A percentile compares a stretch with the other conserved stretches of the same genome.
phyloP scores from a whole-genome alignment of 2,797 vertebrate genomes.

The Tenualosa ilisha region DNA sequence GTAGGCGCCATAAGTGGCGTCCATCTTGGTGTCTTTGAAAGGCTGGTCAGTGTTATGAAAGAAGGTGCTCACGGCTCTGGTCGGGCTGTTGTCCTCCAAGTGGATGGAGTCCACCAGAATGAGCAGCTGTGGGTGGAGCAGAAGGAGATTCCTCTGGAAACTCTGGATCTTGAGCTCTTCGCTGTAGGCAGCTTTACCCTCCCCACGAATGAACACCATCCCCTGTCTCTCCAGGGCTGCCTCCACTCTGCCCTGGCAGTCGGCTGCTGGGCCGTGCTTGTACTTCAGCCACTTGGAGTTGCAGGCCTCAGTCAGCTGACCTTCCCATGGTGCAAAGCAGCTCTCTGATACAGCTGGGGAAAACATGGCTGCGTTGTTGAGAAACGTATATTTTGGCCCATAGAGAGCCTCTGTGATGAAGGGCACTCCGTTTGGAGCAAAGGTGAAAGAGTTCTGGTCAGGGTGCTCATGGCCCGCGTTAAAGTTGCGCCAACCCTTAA shows the following conservation, averaged over 20 bases:
- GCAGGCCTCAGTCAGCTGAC: slow-evolving; percentile 94
- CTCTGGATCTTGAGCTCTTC: slow-evolving; percentile 83
- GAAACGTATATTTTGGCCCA: slow-evolving; percentile 92
- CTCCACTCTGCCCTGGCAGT: slow-evolving; percentile 84
- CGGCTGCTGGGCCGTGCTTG: slow-evolving; percentile 86
- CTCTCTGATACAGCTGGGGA: slow-evolving; percentile 78
- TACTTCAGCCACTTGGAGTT: slow-evolving; percentile 97
- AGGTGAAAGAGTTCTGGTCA: slow-evolving; percentile 96
- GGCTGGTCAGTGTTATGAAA: slow-evolving; percentile 94
- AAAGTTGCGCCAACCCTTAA: slow-evolving; percentile 95
- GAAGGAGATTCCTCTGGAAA: slow-evolving; percentile 89
- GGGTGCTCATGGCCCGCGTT: slow-evolving; percentile 97
- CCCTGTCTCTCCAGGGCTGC: slow-evolving; percentile 81
- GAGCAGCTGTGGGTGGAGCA: slow-evolving; percentile 93
- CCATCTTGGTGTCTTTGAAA: slow-evolving; percentile 80
- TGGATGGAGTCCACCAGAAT: slow-evolving; percentile 91
- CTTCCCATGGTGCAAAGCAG: slow-evolving; percentile 94
- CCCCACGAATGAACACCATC: slow-evolving; percentile 91
- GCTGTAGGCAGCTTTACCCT: slow-evolving; percentile 85
- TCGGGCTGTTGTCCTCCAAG: slow-evolving; percentile 80
- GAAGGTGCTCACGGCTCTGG: slow-evolving; percentile 84
- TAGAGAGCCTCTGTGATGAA: slow-evolving; percentile 97
- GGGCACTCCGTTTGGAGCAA: slow-evolving; percentile 89
- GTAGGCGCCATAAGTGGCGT: slow-evolving; percentile 86
- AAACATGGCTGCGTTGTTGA: slow-evolving; percentile 94